Conservation (phyloP, 92 coral and sea anemone genomes). For the Zoanthus sansibaricus region DNA sequence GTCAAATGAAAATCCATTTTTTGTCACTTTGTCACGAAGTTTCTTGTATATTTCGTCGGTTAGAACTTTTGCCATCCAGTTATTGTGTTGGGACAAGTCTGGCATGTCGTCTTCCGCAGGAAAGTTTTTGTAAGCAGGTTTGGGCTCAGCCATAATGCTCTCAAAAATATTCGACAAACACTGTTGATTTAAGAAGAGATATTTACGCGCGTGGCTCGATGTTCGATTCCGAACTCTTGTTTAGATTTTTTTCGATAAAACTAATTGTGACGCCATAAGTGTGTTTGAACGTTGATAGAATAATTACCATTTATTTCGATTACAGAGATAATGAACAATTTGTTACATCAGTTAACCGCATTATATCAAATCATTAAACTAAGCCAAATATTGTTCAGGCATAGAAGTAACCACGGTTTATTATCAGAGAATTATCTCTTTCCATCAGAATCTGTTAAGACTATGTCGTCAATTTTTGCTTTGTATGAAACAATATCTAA, state of each 20-base stretch:
- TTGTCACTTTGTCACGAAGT: constrained; percentile 84
- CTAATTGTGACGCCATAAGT: background rate
- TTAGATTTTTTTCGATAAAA: background rate
- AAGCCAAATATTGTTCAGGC: no score
- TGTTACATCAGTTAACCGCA: no score
- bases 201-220: background rate
- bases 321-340: no score
- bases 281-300: background rate
- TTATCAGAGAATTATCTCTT: no score
- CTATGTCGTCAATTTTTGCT: no score
- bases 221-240: background rate
- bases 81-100: constrained; percentile 88
- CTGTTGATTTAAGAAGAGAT: background rate
- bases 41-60: constrained; percentile 90
- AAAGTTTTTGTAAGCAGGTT: constrained; percentile 86
- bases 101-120: constrained; percentile 89
- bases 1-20: constrained; percentile 92
- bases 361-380: no score
- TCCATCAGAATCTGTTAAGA: no score
- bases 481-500: no score
- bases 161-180: background rate
- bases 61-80: constrained; percentile 93
- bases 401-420: no score
- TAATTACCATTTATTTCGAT: no score
- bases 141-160: constrained; percentile 64